Conservation (phyloP, 2,113 vertebrate species). For the Ictalurus punctatus region DNA sequence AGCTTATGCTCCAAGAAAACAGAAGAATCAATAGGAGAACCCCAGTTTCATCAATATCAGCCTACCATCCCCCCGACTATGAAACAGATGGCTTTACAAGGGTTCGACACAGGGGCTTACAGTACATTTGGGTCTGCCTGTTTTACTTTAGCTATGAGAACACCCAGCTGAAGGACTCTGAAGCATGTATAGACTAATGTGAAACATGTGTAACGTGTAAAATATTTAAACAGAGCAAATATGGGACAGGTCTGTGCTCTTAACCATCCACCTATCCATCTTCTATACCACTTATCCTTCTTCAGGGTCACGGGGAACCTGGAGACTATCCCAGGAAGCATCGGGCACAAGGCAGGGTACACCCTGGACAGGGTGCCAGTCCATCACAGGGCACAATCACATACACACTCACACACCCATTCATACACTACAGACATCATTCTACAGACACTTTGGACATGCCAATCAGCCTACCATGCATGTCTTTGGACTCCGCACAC, state of each 20-base stretch:
- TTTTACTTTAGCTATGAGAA: conserved; percentile 19
- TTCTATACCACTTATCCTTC: too few relatives aligned
- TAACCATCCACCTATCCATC: background rate
- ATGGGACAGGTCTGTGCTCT: too few relatives aligned
- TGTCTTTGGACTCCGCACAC: too few relatives aligned
- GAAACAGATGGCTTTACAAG: conserved; percentile 29
- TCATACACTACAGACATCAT: too few relatives aligned
- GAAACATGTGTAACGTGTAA: conserved; percentile 14
- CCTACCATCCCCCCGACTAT: conserved; percentile 10
- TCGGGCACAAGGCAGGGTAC: too few relatives aligned
- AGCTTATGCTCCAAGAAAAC: conserved; percentile 68
- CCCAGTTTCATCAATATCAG: conserved; percentile 71
- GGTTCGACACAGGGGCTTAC: conserved; percentile 22
- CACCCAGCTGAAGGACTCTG: conserved; percentile 2
- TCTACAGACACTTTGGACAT: too few relatives aligned
- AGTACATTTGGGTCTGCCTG: background rate
- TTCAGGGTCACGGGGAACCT: too few relatives aligned
- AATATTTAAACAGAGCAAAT: conserved; percentile 11
- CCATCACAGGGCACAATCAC: too few relatives aligned
- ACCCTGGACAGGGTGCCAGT: too few relatives aligned
- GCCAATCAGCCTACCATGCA: too few relatives aligned
- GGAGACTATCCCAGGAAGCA: too few relatives aligned
- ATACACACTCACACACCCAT: too few relatives aligned
- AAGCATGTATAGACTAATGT: conserved; percentile 21
- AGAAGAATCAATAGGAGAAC: conserved; percentile 77